Conservation (phyloP, 2,113 vertebrate species). For the Riparia riparia region DNA sequence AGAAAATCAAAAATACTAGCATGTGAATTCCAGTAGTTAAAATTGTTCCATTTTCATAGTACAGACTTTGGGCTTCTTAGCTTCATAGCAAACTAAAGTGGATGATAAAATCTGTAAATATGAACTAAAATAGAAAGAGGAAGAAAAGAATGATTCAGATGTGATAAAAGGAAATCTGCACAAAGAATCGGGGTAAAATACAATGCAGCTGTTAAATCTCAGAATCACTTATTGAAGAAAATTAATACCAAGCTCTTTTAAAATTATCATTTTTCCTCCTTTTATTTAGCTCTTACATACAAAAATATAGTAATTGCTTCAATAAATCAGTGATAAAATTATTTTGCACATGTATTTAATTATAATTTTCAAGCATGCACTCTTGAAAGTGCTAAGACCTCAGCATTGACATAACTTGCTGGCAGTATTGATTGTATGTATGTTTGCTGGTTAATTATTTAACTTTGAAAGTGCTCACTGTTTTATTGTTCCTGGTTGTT, state of each 20-base stretch:
- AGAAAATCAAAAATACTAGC: neutral
- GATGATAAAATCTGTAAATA: neutral
- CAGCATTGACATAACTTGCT: neutral
- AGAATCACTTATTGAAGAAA: neutral
- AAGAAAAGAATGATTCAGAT: constrained; percentile 7
- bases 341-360: neutral
- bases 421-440: neutral
- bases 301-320: neutral
- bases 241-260: neutral
- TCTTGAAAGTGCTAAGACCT: neutral
- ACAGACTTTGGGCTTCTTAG: neutral
- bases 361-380: neutral
- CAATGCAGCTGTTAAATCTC: constrained; percentile 34
- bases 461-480: neutral
- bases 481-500: neutral
- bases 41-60: neutral
- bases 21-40: neutral
- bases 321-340: constrained; percentile 1
- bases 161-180: constrained; percentile 31
- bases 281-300: neutral
- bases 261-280: neutral
- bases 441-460: constrained; percentile 6
- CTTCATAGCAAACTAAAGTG: neutral
- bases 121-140: constrained; percentile 30
- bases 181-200: neutral